Evolutionary conservation across 1,140 invertebrate species (phyloP), one percentile per base, ranked within the genome.

Genomic region (Diabrotica virgifera): DNA sequence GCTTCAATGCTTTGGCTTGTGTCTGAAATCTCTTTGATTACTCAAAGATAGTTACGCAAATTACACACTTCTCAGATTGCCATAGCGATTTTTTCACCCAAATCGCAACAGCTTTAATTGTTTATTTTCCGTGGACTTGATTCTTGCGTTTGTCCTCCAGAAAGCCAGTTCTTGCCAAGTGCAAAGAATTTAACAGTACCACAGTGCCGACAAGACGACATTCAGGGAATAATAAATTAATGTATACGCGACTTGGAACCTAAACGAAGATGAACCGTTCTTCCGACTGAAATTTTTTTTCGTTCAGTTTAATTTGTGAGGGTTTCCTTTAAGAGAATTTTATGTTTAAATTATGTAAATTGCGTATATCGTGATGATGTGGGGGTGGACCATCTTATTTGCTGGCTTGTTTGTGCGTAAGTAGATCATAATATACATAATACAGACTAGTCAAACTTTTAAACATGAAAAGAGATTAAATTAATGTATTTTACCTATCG

Each of bases 271-370:
- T 46, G 40, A 8, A 10, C n/a, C 6, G 40, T 8, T 46, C 40
- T 46, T 46, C 40, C 40, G 40, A 10, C 40, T 46, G 40, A 46
- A 24, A 24, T 46, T 46, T 46, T 46, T 46, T 46, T 46, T 46
- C 40, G n/a, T 46, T 46, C 8, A 46, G n/a, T n/a, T 8, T 46
- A 5, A 46, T 6, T 46, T 6, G 40, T 46, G 40, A 10, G 8
- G 8, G 40, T 46, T 46, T 46, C 40, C 40, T 46, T 46, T 46
- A 46, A 46, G 8, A 46, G 5, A 46, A 10, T 46, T 46, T 46
- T 46, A 46, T 46, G 40, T 46, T 46, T n/a, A 46, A 46, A 46
- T 46, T 46, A 46, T 46, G 40, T 46, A 46, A 46, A 46, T 46
- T 10, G 40, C 8, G 8, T 46, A 46, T 10, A 46, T 8, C n/a